phyloP scores from a whole-genome alignment of 2,797 vertebrate genomes.

The Clarias platycephalus region DNA sequence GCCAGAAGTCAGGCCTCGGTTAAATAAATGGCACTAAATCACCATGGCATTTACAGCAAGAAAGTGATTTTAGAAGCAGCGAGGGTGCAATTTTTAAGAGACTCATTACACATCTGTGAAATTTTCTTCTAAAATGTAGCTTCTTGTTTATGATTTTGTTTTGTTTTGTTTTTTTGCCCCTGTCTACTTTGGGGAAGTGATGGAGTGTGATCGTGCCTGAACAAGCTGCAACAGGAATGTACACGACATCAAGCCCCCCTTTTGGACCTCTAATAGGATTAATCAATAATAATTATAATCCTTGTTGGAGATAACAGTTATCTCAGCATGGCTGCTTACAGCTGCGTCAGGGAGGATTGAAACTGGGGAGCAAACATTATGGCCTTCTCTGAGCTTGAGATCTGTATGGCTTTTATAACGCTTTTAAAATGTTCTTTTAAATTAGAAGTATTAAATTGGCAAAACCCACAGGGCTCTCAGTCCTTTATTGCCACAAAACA shows the following conservation, averaged over 20 bases:
- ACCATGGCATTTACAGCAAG: not conserved
- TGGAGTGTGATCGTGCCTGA: not conserved
- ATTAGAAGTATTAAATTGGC: not conserved
- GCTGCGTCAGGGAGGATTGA: not conserved
- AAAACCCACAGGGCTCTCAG: not conserved
- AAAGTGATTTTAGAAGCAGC: not conserved
- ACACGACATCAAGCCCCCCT: not conserved
- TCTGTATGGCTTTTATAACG: not conserved
- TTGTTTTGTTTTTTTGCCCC: not conserved
- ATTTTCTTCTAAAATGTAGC: not conserved
- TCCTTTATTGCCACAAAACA: not conserved
- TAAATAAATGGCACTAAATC: slow-evolving; percentile 19
- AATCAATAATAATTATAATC: slow-evolving; percentile 18
- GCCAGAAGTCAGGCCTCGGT: not conserved
- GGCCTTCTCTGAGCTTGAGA: not conserved
- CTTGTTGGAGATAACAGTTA: not conserved
- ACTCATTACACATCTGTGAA: not conserved
- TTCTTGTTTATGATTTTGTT: not conserved
- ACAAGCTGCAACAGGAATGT: not conserved
- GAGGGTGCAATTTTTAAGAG: not conserved
- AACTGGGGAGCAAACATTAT: not conserved
- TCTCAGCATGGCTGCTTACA: not conserved
- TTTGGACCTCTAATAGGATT: slow-evolving; percentile 11
- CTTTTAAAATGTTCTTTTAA: not conserved
- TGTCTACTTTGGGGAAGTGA: not conserved